Percentiles rank a stretch among this genome's conserved stretches.
Evolutionary conservation across 1,140 invertebrate genomes (phyloP).

Genomic region (Magallana angulata): DNA sequence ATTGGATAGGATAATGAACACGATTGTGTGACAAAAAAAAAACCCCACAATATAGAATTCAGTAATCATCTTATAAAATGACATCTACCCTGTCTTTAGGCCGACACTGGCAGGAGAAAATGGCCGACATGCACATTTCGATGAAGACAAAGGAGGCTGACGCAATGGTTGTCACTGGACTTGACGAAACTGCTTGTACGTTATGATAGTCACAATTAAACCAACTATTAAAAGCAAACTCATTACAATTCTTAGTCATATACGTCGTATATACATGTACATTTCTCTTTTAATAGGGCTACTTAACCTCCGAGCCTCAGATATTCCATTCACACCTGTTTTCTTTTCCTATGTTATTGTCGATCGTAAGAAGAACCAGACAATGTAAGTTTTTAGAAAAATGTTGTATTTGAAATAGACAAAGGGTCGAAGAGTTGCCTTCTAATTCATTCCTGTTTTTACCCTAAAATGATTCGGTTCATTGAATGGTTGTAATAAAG

Average conservation of each 20-base stretch:
- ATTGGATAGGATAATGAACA: too few species aligned
- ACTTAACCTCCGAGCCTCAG: constrained; percentile 94
- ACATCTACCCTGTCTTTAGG: constrained; percentile 54
- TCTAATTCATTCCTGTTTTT: too few species aligned
- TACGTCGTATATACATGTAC: too few species aligned
- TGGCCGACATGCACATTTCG: constrained; percentile 75
- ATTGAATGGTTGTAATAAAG: too few species aligned
- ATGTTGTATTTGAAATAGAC: too few species aligned
- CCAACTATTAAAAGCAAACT: too few species aligned
- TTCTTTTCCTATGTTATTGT: constrained; percentile 95
- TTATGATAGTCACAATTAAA: constrained; percentile 26
- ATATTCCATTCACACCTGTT: constrained; percentile 96
- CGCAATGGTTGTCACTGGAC: constrained; percentile 88
- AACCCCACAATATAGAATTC: too few species aligned
- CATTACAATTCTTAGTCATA: too few species aligned
- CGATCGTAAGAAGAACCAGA: constrained; percentile 56
- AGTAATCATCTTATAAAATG: too few species aligned
- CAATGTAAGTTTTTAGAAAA: constrained; percentile 60
- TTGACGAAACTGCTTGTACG: constrained; percentile 94
- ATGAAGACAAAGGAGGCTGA: constrained; percentile 87
- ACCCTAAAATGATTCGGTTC: too few species aligned
- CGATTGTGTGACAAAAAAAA: too few species aligned
- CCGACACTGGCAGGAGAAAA: constrained; percentile 71
- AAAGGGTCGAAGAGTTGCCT: too few species aligned
- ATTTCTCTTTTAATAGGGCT: constrained; percentile 84